Base-by-base conservation (phyloP, 2,113 vertebrate genomes). In the Tenrec ecaudatus region DNA sequence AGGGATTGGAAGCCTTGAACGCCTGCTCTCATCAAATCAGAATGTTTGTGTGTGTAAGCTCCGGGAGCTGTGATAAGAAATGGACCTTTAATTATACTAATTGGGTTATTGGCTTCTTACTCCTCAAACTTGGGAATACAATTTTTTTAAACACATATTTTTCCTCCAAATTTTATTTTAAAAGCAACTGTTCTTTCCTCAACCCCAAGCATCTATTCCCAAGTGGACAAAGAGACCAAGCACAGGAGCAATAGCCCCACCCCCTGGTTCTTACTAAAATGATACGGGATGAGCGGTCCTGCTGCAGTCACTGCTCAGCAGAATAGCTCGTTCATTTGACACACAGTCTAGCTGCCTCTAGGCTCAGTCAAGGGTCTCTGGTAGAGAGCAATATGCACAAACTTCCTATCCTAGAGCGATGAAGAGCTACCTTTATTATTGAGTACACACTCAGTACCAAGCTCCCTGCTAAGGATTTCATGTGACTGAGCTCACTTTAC, bases 1-100 rank as follows among this genome's bases (percentile, higher is more conserved):
- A 78, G 69, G 80, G 77, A 86, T 86, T 64, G 76, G 89, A 95
- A 94, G 95, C 87, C 92, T 95, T 89, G 85, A 91, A 94, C 95
- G 81, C 85, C 64, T 91, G 31, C 78, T 95, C 78, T 88, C 86
- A n/a, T 29, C 92, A 79, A 90, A 88, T 95, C 80, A 86, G 86
- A 96, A 86, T 83, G 68, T 14, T 77, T 78, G 90, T 88, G 79
- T 64, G 69, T 80, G 62, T 75, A 91, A 94, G 82, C 76, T 84
- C 53, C 78, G 88, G 71, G 53, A 94, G 92, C 77, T 73, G 22
- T 92, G 90, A 88, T 83, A 58, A 27, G 38, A 93, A 95, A 94
- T 60, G n/a, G 82, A 89, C 90, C 95, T 89, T 94, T 88, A 86
- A 90, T 94, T 94, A 64, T 90, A 69, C 68, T 95, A 86, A 95